Percentiles rank a stretch among this genome's conserved stretches.
phyloP scores from a whole-genome alignment of 2,113 vertebrate species.

The Apus apus region DNA sequence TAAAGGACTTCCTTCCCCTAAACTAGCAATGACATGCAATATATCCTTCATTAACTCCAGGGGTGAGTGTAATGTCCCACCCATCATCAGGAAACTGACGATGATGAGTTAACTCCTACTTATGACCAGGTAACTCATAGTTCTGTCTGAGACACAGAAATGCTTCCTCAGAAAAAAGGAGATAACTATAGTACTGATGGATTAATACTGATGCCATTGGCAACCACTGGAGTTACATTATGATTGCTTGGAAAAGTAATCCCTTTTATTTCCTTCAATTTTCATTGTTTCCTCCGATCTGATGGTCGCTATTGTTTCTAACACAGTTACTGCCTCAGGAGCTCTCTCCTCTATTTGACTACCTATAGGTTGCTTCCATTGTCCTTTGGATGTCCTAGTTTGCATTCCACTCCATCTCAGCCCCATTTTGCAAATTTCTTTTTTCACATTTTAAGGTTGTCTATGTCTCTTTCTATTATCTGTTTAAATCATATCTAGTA shows the following conservation, averaged over 20 bases:
- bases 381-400: not conserved
- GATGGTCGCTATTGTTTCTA: not conserved
- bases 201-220: not conserved
- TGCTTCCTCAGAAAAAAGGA: not conserved
- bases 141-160: not conserved
- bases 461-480: not conserved
- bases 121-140: not conserved
- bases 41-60: not conserved
- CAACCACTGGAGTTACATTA: not conserved
- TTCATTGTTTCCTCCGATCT: not conserved
- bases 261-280: not conserved
- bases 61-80: accelerated
- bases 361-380: not conserved
- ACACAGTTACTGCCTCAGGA: not conserved
- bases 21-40: not conserved
- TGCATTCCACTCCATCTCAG: not conserved
- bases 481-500: not conserved
- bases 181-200: not conserved
- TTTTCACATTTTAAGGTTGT: not conserved
- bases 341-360: not conserved
- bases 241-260: not conserved
- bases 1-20: not conserved
- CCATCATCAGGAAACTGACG: not conserved
- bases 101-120: not conserved
- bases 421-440: not conserved